Conservation (phyloP, 2,888 invertebrate genomes). For the Agrotis clavis region DNA sequence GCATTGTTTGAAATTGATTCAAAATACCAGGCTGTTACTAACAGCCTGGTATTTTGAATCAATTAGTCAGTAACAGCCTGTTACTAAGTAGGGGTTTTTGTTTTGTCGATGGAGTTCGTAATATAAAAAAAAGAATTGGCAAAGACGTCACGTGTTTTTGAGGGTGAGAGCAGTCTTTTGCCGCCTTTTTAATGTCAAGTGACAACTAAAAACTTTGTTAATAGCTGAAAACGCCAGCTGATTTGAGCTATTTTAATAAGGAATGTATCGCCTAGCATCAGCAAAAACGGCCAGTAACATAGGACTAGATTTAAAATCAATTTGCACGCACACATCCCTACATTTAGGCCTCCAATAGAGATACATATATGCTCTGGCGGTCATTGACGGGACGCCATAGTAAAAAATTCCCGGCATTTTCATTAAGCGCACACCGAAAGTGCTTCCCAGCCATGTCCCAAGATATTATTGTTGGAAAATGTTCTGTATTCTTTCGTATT, state of each 20-base stretch:
- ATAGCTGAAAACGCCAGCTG: too few relatives aligned
- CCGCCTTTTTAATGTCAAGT: too few relatives aligned
- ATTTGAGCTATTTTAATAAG: background rate
- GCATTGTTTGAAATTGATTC: constrained; percentile 40
- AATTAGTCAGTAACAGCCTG: too few relatives aligned
- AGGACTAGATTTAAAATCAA: background rate
- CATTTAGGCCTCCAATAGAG: background rate
- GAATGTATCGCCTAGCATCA: background rate
- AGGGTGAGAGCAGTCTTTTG: background rate
- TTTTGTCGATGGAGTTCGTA: constrained; percentile 13
- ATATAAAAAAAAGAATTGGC: constrained; percentile 9
- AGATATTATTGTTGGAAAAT: background rate
- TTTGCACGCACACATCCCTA: background rate
- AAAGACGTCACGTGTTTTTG: background rate
- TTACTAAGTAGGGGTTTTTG: background rate
- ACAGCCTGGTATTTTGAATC: too few relatives aligned
- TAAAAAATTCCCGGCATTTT: background rate
- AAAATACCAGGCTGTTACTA: constrained; percentile 15
- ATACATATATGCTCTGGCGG: too few relatives aligned
- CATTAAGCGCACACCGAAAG: too few relatives aligned
- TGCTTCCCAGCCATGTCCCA: too few relatives aligned
- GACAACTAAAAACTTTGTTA: too few relatives aligned
- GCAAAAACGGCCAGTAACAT: background rate
- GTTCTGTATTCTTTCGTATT: background rate
- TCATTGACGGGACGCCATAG: background rate